Base-by-base conservation (phyloP, 2,797 vertebrate species). In the Prunella strophiata region DNA sequence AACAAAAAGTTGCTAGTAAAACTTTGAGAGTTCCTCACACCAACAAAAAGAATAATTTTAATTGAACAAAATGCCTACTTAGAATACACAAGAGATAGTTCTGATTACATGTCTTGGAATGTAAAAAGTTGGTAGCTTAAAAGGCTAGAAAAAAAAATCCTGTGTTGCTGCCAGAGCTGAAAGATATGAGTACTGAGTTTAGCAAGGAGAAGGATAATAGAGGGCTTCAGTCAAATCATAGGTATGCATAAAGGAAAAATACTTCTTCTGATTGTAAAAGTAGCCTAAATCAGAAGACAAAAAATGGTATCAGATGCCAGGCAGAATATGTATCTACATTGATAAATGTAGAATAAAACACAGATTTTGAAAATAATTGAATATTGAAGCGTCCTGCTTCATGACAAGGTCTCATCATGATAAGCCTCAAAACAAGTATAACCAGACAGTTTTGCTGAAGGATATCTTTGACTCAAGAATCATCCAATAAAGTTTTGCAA, bases 361-460 rank as follows among this genome's bases (percentile, higher is more conserved):
- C 5, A 70, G 47, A 76, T 57, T 81, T 48, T 68, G 29, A 72
- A 88, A 88, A 27, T 57, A 79, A 84, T 52, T 79, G 82, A 93
- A 90, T 86, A 90, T 43, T 82, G 38, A 81, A 65, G 25, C 22
- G 52, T 57, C 23, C 78, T 73, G 32, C n/a, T 55, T 84, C 7
- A 1, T 23, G 29, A 45, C 11, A 70, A 36, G 20, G 36, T 50
- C 61, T 82, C 29, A 84, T 42, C 43, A 30, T 15, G 26, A 20
- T 81, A 86, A 78, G 55, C 62, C 52, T 90, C 77, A 88, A 73
- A 94, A 63, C 68, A 90, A 68, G 30, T 77, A 65, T 78, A 91
- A 68, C n/a, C 40, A 81, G 20, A 9, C 4, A 52, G 40, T 52
- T 91, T 84, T 88, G 34, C 29, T 93, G 36, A 83, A 77, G 70